Evolutionary conservation across 2,888 invertebrate species (phyloP).

Genomic region (Spatulosminthurus flaviceps): DNA sequence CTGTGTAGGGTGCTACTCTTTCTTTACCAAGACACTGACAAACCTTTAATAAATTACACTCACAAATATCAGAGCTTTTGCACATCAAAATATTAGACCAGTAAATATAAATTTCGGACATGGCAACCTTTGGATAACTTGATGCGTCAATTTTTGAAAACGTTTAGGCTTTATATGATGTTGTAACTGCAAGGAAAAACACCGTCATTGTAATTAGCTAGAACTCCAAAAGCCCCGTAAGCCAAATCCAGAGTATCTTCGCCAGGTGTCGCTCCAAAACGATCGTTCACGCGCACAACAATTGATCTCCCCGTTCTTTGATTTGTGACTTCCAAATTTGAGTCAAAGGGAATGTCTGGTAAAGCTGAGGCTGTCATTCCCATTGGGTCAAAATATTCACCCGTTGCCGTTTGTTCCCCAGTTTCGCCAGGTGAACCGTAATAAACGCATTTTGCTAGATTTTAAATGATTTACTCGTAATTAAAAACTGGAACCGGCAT

Average conservation of each 20-base stretch:
- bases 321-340: conserved; percentile 53
- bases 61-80: no score
- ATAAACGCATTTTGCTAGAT: conserved; percentile 38
- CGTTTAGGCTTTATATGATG: not conserved
- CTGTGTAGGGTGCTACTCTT: no score
- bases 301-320: conserved; percentile 50
- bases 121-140: no score
- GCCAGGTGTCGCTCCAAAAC: conserved; percentile 48
- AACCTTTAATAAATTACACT: no score
- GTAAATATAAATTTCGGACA: no score
- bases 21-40: no score
- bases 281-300: conserved; percentile 54
- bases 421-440: conserved; percentile 41
- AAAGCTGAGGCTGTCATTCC: conserved; percentile 39
- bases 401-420: conserved; percentile 43
- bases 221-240: conserved; percentile 51
- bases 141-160: no score
- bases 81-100: no score
- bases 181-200: conserved; percentile 52
- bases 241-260: conserved; percentile 57
- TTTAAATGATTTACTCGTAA: no score
- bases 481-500: no score
- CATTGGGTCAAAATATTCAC: conserved; percentile 37
- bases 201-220: conserved; percentile 55
- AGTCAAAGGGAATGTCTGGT: conserved; percentile 52